Base-by-base conservation (phyloP, 2,797 vertebrate genomes). In the Lepus oiostolus region DNA sequence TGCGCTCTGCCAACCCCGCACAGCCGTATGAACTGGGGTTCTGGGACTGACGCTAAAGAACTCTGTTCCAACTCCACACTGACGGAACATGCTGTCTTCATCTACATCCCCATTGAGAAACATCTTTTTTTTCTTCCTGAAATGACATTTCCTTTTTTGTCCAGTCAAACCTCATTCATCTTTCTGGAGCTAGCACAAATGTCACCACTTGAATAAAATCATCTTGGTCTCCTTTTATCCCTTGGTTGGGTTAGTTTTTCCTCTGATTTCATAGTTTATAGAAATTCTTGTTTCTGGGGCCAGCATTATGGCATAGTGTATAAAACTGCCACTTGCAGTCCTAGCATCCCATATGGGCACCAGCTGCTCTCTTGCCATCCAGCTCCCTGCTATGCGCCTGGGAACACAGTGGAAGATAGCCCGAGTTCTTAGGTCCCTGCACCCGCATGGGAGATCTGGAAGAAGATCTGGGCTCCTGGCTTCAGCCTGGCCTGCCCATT, bases 141-240 rank as follows among this genome's bases (percentile, higher is more conserved):
- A 81, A 82, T 88, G 10, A 13, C 68, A 16, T 70, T 77, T 67
- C 52, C 28, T 28, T 82, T 71, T 50, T 79, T 72, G 7, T 47
- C 26, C 26, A 19, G 5, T 85, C 77, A 89, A 89, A 77, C 50
- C 26, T 91, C 38, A 32, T 65, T 93, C 19, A 81, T 85, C 26
- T 62, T 90, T 87, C 19, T 75, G 32, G 10, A 74, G 67, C 14
- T 80, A 50, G 60, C 62, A 90, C 77, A 87, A 63, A 60, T 90
- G 42, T 90, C 52, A 92, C 84, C 63, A 81, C 42, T 85, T 95
- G 24, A 91, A 88, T 70, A 94, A 91, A 89, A 80, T 0, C 28
- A 95, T 62, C 32, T 81, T 85, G 70, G 77, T 62, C 17, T 70
- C 22, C 38, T 38, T 90, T 91, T n/a, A 54, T 65, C 52, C 28